Evolutionary conservation across 2,797 vertebrate species (phyloP).

Genomic region (Acrocephalus scirpaceus): DNA sequence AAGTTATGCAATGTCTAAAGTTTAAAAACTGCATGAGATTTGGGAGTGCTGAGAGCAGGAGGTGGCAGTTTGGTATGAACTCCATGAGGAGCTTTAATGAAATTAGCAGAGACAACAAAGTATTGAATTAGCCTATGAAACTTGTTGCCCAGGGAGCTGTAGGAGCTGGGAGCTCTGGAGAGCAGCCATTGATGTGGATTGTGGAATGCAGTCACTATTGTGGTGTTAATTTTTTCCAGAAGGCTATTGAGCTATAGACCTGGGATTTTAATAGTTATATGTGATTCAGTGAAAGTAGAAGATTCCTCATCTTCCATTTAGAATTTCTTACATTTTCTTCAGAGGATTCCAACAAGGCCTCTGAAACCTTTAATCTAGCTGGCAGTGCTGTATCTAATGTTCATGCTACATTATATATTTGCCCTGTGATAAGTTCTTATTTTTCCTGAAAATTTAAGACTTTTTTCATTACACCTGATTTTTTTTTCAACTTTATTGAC

Average conservation of each 20-base stretch:
- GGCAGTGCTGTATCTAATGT: background rate
- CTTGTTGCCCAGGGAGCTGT: background rate
- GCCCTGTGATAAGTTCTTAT: background rate
- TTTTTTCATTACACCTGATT: background rate
- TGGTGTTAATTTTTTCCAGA: background rate
- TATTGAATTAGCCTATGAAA: background rate
- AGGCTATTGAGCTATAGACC: background rate
- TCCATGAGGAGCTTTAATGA: background rate
- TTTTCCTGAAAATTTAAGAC: background rate
- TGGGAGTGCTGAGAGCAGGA: background rate
- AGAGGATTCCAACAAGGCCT: background rate
- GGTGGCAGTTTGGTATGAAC: background rate
- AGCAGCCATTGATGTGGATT: background rate
- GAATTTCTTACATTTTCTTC: background rate
- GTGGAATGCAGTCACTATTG: background rate
- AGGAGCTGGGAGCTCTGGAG: background rate
- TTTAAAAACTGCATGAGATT: background rate
- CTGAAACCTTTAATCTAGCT: background rate
- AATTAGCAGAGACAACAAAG: slow-evolving; percentile 8
- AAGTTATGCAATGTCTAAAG: background rate
- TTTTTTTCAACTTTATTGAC: background rate
- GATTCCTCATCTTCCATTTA: background rate
- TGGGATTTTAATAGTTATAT: background rate
- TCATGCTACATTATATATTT: accelerated
- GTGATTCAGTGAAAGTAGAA: background rate